These are phyloP conservation scores for Rhea americana DNA, from an alignment of 2,113 vertebrate genomes.

Conservation along the genomic window DNA sequence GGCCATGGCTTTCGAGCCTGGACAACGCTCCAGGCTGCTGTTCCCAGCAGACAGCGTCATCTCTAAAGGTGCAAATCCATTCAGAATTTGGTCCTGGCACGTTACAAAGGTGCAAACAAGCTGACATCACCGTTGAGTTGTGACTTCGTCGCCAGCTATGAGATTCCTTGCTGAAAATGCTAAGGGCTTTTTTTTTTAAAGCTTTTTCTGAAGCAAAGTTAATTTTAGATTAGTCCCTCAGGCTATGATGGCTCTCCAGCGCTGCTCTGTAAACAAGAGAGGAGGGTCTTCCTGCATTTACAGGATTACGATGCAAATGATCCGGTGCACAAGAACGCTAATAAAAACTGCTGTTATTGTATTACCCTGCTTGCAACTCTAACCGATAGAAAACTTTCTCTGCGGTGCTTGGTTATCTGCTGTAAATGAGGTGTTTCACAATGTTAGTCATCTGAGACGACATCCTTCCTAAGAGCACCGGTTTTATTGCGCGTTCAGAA, in stretches of 20 bases:
- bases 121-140: slow-evolving; percentile 60
- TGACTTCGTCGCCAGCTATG: slow-evolving; percentile 34
- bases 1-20: not conserved
- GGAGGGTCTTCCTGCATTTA: slow-evolving; percentile 58
- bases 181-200: slow-evolving; percentile 59
- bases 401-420: not conserved
- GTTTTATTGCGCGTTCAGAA: slow-evolving; percentile 3
- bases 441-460: slow-evolving; percentile 44
- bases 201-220: slow-evolving; percentile 66
- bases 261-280: slow-evolving; percentile 69
- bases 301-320: slow-evolving; percentile 62
- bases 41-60: not conserved
- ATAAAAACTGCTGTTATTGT: slow-evolving; percentile 16
- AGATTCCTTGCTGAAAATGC: slow-evolving; percentile 56
- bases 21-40: slow-evolving; percentile 1
- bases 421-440: slow-evolving; percentile 52
- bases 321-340: slow-evolving; percentile 39
- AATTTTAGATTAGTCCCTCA: slow-evolving; percentile 69
- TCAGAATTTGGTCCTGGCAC: slow-evolving; percentile 60
- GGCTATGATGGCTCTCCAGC: slow-evolving; percentile 71
- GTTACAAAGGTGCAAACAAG: slow-evolving; percentile 63
- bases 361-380: slow-evolving; percentile 48
- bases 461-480: slow-evolving; percentile 51
- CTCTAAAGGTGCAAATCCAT: slow-evolving; percentile 31
- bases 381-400: slow-evolving; percentile 60